Conservation (phyloP, 2,797 vertebrate species). For the Ammospiza maritima region DNA sequence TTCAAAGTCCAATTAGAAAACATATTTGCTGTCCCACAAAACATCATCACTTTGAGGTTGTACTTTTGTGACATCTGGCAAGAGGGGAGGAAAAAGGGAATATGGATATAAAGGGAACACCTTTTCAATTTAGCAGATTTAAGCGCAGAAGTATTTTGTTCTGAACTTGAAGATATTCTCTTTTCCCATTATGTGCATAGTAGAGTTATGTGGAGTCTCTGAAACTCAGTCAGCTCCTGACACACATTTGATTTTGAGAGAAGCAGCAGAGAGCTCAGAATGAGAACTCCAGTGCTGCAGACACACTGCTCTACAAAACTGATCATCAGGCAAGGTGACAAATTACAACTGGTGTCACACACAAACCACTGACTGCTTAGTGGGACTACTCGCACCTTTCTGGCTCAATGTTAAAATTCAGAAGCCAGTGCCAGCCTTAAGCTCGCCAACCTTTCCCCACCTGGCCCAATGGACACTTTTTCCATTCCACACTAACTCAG, state of each 20-base stretch:
- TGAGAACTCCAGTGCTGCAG: background rate
- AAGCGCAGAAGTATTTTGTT: background rate
- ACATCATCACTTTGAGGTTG: background rate
- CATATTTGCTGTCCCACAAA: background rate
- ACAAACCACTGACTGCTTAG: background rate
- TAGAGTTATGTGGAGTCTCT: background rate
- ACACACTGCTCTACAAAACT: background rate
- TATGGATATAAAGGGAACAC: background rate
- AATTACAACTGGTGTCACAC: background rate
- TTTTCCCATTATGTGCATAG: background rate
- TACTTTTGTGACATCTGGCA: background rate
- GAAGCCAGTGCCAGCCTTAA: background rate
- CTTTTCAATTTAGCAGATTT: background rate
- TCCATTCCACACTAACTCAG: background rate
- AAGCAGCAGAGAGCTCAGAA: background rate
- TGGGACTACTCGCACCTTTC: background rate
- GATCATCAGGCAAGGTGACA: background rate
- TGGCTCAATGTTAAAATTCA: background rate
- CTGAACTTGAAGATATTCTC: background rate
- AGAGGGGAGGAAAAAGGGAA: background rate
- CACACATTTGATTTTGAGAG: background rate
- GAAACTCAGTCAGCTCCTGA: background rate
- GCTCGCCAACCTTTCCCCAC: background rate
- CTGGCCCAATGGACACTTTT: background rate
- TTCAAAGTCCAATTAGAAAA: background rate